A percentile compares a stretch with the other conserved stretches of the same genome.
Evolutionary conservation across 1,140 invertebrate species (phyloP).

Genomic region (Calephelis nemesis): DNA sequence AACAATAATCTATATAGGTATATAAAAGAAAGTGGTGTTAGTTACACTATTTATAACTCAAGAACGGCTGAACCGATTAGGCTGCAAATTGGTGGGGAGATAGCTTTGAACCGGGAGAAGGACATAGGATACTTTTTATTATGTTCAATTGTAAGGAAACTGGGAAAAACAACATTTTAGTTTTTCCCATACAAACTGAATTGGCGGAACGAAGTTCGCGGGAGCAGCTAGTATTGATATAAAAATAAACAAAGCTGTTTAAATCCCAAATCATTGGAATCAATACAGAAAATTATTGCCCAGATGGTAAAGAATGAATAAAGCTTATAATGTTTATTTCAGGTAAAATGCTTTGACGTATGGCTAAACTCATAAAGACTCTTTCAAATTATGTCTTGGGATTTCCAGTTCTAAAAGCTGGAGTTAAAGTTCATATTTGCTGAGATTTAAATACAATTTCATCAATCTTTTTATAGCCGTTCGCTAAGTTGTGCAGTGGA

Average conservation of each 20-base stretch:
- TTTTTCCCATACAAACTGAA: too few species aligned
- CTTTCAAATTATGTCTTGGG: conserved; percentile 20
- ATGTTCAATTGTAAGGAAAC: too few species aligned
- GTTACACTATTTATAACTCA: too few species aligned
- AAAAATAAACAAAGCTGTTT: neutral
- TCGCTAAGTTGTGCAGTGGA: conserved; percentile 36
- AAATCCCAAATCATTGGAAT: conserved; percentile 7
- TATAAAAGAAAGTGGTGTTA: too few species aligned
- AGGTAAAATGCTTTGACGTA: conserved; percentile 47
- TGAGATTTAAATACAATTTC: conserved; percentile 15
- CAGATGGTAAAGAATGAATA: conserved; percentile 23
- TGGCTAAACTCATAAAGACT: conserved; percentile 35
- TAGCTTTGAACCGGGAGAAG: too few species aligned
- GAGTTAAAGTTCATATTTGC: conserved; percentile 18
- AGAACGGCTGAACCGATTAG: too few species aligned
- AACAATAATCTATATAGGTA: too few species aligned
- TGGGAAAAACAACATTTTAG: too few species aligned
- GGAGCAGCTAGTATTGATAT: too few species aligned
- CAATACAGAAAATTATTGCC: conserved; percentile 13
- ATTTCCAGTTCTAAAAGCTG: conserved; percentile 21
- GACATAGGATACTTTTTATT: too few species aligned
- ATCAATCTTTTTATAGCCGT: conserved; percentile 32
- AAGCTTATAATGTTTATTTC: conserved; percentile 31
- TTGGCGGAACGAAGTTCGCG: too few species aligned
- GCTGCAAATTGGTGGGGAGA: too few species aligned